Evolutionary conservation across 2,888 invertebrate species (phyloP), one percentile per base, ranked within the genome.

Genomic region (Masnerella sp.): DNA sequence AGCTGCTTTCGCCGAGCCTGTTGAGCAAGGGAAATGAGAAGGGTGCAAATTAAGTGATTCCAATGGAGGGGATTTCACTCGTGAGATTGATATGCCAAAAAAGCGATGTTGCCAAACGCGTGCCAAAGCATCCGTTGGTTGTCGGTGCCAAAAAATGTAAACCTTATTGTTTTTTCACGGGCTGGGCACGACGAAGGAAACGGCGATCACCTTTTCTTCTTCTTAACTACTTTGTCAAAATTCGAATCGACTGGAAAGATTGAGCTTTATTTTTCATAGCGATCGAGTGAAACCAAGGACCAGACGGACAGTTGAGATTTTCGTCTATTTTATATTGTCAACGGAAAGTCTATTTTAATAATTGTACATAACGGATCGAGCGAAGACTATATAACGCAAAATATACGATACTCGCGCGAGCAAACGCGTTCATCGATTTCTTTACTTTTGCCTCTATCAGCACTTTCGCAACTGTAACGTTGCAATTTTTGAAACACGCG

Each of bases 121-220:
- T 74, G 76, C 76, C 76, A 76, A 76, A 76, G 71, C 54, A 54
- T 70, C 56, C 69, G 59, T 69, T 65, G 65, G 65, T 51, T 25
- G 61, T 54, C 51, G 59, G 59, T 72, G 72, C 72, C 59, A 72
- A 65, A 54, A 52, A 42, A 25, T 52, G 30, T 47, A 61, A 49
- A 38, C 59, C n/a, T 49, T 61, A 61, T 61, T 30, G 25, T 47
- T 38, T 61, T 28, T 12, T 34, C 22, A 32, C 40, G 9, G 25
- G 30, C 51, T 11, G 25, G 15, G 43, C 17, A 43, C 51, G 49
- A 20, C 11, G 15, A 32, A 52, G 62, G 52, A 52, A 64, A 52
- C 43, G 62, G 62, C 43, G 34, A 52, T 64, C 54, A 51, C 25
- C 36, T 64, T 51, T 5, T 65, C 51, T 40, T 11, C 4, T 34